Conservation (phyloP, 2,113 vertebrate species). For the Tragelaphus strepsiceros region DNA sequence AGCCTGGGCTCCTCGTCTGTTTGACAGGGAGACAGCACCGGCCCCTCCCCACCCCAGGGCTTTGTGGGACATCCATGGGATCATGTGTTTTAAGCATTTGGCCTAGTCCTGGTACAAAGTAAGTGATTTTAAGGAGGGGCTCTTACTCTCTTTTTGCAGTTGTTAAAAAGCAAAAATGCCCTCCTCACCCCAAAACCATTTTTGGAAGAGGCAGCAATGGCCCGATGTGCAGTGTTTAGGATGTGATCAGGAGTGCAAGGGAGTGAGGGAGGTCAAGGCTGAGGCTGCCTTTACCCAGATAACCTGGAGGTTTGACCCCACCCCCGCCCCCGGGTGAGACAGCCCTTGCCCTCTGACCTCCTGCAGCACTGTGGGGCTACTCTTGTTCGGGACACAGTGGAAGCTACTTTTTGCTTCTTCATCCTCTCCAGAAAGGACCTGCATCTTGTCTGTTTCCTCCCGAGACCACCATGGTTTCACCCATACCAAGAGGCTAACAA, state of each 20-base stretch:
- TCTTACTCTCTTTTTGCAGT: not conserved
- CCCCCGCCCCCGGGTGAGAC: accelerated
- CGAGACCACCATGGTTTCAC: not conserved
- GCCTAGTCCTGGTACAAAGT: not conserved
- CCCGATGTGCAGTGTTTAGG: not conserved
- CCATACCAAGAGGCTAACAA: no score
- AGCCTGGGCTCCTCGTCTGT: not conserved
- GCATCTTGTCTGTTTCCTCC: not conserved
- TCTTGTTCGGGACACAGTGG: accelerated
- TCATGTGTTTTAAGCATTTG: not conserved
- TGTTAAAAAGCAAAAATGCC: not conserved
- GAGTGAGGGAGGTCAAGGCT: not conserved
- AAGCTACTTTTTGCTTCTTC: not conserved
- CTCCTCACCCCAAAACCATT: not conserved
- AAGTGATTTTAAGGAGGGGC: not conserved
- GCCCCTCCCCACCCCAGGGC: not conserved
- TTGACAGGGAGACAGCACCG: no score
- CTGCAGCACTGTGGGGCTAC: accelerated
- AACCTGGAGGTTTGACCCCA: not conserved
- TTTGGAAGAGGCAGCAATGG: not conserved
- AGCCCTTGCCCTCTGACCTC: no score
- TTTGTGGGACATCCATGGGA: not conserved
- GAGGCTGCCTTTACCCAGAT: not conserved
- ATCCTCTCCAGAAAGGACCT: not conserved
- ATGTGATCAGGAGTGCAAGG: not conserved